A percentile compares a stretch with the other conserved stretches of the same genome.
Conservation (phyloP, 2,113 vertebrate genomes). For the Eudyptes chrysolophus region DNA sequence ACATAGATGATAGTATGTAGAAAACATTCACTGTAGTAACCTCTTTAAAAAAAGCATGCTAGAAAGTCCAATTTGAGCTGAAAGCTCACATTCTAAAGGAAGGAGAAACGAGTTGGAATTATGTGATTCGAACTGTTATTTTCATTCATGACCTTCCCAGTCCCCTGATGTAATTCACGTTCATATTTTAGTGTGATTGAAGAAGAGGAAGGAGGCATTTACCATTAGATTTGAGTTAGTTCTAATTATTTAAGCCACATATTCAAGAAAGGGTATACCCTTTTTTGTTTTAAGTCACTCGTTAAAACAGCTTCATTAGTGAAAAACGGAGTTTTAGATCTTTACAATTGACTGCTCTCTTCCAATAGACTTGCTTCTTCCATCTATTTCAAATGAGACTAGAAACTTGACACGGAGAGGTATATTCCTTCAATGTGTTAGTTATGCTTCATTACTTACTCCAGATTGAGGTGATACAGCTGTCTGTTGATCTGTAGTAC, state of each 20-base stretch:
- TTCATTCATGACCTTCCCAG: neutral
- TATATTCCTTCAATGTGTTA: neutral
- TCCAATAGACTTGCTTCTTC: neutral
- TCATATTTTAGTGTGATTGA: neutral
- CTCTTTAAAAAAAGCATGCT: neutral
- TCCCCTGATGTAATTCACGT: neutral
- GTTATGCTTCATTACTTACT: constrained; percentile 57
- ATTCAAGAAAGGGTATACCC: neutral
- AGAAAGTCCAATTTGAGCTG: neutral
- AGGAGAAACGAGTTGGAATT: neutral
- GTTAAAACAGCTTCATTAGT: neutral
- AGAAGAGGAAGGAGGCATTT: neutral
- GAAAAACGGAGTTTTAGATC: neutral
- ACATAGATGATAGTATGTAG: neutral
- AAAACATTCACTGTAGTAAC: neutral
- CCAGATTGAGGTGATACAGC: constrained; percentile 43
- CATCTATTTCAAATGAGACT: neutral
- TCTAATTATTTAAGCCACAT: neutral
- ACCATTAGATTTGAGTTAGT: neutral
- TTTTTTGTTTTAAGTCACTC: neutral
- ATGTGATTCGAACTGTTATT: neutral
- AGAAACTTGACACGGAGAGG: neutral
- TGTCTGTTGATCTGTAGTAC: constrained; percentile 50
- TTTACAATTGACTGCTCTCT: neutral
- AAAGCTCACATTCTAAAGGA: neutral